Conservation (phyloP, 2,888 invertebrate species). For the Pammene fasciana region DNA sequence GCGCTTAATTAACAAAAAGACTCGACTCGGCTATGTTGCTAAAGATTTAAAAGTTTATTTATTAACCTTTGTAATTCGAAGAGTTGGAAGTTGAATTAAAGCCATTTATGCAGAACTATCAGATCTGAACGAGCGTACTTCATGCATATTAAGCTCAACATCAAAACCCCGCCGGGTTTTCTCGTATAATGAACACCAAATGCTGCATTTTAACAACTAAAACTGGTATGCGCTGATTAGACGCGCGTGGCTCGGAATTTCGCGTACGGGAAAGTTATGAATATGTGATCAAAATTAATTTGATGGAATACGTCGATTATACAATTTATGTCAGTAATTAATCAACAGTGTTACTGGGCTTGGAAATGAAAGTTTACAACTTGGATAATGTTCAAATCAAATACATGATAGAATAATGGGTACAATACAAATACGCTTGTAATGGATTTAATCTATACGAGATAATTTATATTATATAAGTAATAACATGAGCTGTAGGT, state of each 20-base stretch:
- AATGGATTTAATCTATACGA: not conserved
- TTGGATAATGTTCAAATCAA: not conserved
- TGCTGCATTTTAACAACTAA: constrained; percentile 25
- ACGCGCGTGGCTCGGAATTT: constrained; percentile 16
- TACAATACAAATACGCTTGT: not conserved
- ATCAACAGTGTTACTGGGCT: constrained; percentile 25
- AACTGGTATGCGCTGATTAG: constrained; percentile 29
- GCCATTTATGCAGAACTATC: too few species aligned
- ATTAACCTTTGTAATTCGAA: too few species aligned
- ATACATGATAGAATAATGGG: too few species aligned
- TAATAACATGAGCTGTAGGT: too few species aligned
- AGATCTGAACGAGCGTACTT: too few species aligned
- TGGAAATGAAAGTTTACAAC: constrained; percentile 39
- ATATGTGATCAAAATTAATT: constrained; percentile 32
- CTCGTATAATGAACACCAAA: constrained; percentile 11
- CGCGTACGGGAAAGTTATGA: constrained; percentile 40
- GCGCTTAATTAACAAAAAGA: too few species aligned
- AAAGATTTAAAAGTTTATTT: too few species aligned
- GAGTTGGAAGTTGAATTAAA: too few species aligned
- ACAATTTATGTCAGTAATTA: constrained; percentile 41
- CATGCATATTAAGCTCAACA: not conserved
- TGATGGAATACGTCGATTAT: constrained; percentile 36
- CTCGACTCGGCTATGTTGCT: too few species aligned
- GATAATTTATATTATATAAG: too few species aligned
- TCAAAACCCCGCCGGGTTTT: not conserved